Conservation (phyloP, 1,140 invertebrate genomes). For the Pseudachorutes palmiensis region DNA sequence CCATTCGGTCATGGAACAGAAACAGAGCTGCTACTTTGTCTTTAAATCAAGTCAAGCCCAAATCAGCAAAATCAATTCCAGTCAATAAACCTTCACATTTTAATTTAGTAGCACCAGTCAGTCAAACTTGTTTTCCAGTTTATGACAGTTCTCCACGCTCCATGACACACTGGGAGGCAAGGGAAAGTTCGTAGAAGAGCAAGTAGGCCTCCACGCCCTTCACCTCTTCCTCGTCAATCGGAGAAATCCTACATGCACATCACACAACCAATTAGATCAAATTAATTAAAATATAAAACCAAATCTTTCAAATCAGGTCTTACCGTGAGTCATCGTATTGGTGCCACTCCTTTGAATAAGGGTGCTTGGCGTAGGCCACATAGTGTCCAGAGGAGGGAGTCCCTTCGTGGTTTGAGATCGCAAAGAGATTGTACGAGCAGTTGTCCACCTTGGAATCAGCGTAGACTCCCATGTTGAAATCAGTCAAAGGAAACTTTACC, state of each 20-base stretch:
- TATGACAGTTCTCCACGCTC: not conserved
- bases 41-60: too few species aligned
- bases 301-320: conserved; percentile 10
- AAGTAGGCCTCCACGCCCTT: conserved; percentile 82
- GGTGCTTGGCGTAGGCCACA: conserved; percentile 85
- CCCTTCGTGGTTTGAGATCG: conserved; percentile 84
- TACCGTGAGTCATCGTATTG: conserved; percentile 87
- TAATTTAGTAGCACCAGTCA: too few species aligned
- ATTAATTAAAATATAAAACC: not conserved
- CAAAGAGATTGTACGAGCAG: conserved; percentile 75
- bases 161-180: conserved; percentile 22
- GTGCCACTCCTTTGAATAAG: conserved; percentile 76
- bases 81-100: too few species aligned
- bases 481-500: conserved; percentile 76
- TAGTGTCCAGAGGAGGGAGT: conserved; percentile 89
- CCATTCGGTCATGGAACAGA: too few species aligned
- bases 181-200: conserved; percentile 78
- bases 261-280: too few species aligned
- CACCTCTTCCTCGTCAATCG: conserved; percentile 49
- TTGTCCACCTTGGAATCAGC: conserved; percentile 53
- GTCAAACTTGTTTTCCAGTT: not conserved
- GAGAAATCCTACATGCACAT: conserved; percentile 54
- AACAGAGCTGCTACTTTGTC: too few species aligned
- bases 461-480: conserved; percentile 73
- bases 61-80: too few species aligned